Conservation (phyloP, 1,140 invertebrate species). For the Ostrea edulis region DNA sequence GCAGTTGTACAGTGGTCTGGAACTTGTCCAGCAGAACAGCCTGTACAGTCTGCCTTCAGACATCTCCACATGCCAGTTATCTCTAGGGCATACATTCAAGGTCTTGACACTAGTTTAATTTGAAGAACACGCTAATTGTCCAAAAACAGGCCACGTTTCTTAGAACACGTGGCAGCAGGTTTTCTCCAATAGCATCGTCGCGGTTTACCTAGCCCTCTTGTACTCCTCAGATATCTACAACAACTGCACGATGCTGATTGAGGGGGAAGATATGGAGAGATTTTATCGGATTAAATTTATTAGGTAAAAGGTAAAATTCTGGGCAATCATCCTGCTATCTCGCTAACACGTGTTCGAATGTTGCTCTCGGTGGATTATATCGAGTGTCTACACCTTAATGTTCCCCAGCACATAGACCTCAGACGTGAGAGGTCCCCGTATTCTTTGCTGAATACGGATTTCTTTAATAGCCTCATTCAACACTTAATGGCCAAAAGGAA, state of each 20-base stretch:
- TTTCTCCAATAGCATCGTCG: not conserved
- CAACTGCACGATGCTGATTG: conserved; percentile 33
- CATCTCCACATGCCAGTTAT: not conserved
- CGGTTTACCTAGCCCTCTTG: not conserved
- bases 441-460: not conserved
- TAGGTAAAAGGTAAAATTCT: conserved; percentile 30
- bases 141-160: not conserved
- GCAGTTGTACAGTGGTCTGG: not conserved
- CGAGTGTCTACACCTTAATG: not conserved
- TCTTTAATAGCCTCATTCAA: not conserved
- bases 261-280: conserved; percentile 12
- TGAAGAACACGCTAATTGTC: conserved; percentile 12
- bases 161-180: not conserved
- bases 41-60: not conserved
- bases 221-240: not conserved
- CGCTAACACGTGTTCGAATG: conserved; percentile 8
- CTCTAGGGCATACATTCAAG: not conserved
- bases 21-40: not conserved
- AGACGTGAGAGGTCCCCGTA: not conserved
- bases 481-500: not conserved
- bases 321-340: conserved; percentile 13
- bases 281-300: conserved; percentile 35
- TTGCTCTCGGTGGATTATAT: not conserved
- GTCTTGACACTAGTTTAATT: conserved; percentile 20
- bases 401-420: not conserved